Percentiles rank a stretch among this genome's conserved stretches.
These are phyloP conservation scores for Lethenteron camtschaticum DNA, from an alignment of 2,113 vertebrate species.

Conservation along the genomic window DNA sequence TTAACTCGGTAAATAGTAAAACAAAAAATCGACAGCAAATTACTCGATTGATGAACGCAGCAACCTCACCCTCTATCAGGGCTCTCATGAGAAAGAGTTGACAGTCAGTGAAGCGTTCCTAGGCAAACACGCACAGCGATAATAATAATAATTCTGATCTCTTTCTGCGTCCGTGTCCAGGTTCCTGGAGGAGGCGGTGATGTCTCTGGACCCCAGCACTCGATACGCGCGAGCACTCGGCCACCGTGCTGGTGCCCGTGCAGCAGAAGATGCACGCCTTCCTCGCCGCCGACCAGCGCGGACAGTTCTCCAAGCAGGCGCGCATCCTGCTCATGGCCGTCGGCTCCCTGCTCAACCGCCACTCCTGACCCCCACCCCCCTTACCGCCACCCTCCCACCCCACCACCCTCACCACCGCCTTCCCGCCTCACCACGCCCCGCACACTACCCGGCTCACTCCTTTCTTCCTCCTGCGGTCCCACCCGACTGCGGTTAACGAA, in stretches of 20 bases:
- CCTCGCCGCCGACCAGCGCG: conserved; percentile 66
- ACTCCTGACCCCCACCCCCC: too few species aligned
- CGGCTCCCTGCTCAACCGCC: conserved; percentile 43
- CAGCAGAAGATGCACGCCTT: conserved; percentile 71
- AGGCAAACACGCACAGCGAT: not conserved
- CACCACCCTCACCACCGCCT: too few species aligned
- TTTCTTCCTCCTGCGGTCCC: too few species aligned
- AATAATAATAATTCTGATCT: not conserved
- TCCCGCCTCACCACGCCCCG: too few species aligned
- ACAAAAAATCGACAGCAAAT: conserved; percentile 8
- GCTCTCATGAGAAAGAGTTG: not conserved
- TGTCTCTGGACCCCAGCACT: conserved; percentile 80
- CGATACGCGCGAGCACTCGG: conserved; percentile 90
- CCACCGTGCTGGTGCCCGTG: conserved; percentile 62
- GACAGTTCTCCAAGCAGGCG: conserved; percentile 44
- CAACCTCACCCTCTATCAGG: too few species aligned
- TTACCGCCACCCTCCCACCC: too few species aligned
- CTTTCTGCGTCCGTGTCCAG: conserved; percentile 19
- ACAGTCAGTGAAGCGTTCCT: not conserved
- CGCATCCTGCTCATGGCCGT: conserved; percentile 88
- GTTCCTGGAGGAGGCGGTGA: conserved; percentile 83
- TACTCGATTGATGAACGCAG: conserved; percentile 13
- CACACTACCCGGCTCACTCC: too few species aligned
- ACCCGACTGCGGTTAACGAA: too few species aligned
- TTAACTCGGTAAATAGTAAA: conserved; percentile 10